These are phyloP conservation scores for Sinotaia quadrata DNA, from an alignment of 2,888 invertebrate genomes.

Conservation along the genomic window DNA sequence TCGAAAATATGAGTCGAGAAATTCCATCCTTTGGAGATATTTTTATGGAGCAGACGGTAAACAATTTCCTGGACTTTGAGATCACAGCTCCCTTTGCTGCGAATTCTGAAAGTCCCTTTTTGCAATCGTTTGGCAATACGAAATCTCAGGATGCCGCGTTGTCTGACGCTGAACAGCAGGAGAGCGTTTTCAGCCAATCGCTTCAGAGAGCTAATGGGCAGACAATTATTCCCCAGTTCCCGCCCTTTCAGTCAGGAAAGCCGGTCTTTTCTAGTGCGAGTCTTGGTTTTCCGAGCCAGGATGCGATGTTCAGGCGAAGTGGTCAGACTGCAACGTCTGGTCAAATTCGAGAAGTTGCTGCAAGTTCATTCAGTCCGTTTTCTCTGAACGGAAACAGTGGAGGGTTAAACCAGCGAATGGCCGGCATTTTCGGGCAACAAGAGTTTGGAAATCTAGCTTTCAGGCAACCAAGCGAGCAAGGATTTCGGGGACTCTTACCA, in stretches of 20 bases:
- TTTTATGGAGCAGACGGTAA: slow-evolving; percentile 5
- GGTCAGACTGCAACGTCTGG: not conserved
- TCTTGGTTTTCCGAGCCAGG: not conserved
- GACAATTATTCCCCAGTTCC: not conserved
- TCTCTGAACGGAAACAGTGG: too few relatives aligned
- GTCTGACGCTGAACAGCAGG: not conserved
- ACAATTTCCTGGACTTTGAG: not conserved
- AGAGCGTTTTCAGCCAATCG: not conserved
- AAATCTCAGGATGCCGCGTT: not conserved
- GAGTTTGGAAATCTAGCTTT: not conserved
- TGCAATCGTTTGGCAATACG: slow-evolving; percentile 8
- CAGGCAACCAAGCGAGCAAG: too few relatives aligned
- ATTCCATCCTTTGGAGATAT: slow-evolving; percentile 15
- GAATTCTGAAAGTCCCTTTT: slow-evolving; percentile 1
- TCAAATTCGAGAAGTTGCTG: not conserved
- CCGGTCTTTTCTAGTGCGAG: not conserved
- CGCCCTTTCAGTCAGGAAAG: not conserved
- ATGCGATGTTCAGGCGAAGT: not conserved
- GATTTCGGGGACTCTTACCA: too few relatives aligned
- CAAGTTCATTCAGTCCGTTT: too few relatives aligned
- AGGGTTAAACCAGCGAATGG: not conserved
- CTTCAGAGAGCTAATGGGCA: not conserved
- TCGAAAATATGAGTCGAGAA: slow-evolving; percentile 1
- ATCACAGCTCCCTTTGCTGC: slow-evolving; percentile 2
- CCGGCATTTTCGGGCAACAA: not conserved